phyloP scores from a whole-genome alignment of 1,140 invertebrate genomes.

The Pseudobourletiella spinata region DNA sequence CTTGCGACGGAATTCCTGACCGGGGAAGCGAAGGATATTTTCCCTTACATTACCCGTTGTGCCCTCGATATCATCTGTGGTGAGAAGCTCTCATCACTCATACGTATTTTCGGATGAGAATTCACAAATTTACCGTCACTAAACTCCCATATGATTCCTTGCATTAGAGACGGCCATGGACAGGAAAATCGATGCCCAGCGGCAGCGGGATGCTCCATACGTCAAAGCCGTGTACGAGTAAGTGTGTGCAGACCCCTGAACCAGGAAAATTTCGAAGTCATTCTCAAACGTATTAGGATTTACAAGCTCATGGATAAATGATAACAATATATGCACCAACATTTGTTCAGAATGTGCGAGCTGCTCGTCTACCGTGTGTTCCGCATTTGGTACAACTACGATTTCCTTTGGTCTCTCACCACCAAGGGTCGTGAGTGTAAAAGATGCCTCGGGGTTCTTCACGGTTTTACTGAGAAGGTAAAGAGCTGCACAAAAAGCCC shows the following conservation, averaged over 20 bases:
- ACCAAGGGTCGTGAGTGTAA: slow-evolving; percentile 64
- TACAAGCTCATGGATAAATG: too few relatives aligned
- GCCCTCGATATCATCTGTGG: slow-evolving; percentile 77
- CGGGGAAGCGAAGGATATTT: slow-evolving; percentile 54
- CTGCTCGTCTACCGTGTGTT: slow-evolving; percentile 70
- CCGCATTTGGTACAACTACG: slow-evolving; percentile 70
- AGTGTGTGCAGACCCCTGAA: too few relatives aligned
- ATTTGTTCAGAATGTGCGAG: slow-evolving; percentile 67
- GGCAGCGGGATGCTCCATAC: slow-evolving; percentile 47
- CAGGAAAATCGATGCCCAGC: slow-evolving; percentile 51
- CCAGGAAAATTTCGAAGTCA: too few relatives aligned
- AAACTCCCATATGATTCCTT: slow-evolving; percentile 4
- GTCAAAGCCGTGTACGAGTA: slow-evolving; percentile 46
- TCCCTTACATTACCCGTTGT: slow-evolving; percentile 63
- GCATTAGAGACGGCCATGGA: slow-evolving; percentile 77
- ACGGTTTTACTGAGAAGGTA: slow-evolving; percentile 70
- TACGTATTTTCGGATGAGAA: not conserved
- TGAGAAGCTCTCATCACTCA: slow-evolving; percentile 41
- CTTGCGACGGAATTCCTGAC: slow-evolving; percentile 52
- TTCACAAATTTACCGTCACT: not conserved
- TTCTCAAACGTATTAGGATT: too few relatives aligned
- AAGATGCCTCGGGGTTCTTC: slow-evolving; percentile 65
- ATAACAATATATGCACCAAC: too few relatives aligned
- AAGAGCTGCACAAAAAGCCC: not conserved
- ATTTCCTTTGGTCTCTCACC: slow-evolving; percentile 69